These are phyloP conservation scores for Tupaia chinensis DNA, from an alignment of 2,113 vertebrate genomes.

Conservation along the genomic window DNA sequence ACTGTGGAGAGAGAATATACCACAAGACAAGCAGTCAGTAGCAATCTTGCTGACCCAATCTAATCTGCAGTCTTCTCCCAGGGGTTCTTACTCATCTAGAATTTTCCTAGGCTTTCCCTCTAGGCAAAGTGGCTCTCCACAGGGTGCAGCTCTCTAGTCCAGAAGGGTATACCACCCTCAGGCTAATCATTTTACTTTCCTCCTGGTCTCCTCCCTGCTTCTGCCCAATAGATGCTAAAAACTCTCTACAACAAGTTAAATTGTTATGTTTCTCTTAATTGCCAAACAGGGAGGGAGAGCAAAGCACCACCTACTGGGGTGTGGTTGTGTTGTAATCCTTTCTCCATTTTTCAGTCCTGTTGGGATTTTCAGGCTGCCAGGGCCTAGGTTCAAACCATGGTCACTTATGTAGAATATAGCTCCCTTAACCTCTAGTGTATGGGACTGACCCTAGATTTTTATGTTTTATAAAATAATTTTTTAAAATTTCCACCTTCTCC, in stretches of 20 bases:
- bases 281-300: too few species aligned
- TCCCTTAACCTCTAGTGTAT: too few species aligned
- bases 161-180: not conserved
- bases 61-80: not conserved
- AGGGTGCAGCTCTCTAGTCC: too few species aligned
- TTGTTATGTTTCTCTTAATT: slow-evolving; percentile 33
- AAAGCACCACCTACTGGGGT: too few species aligned
- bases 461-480: not conserved
- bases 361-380: too few species aligned
- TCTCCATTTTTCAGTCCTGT: too few species aligned
- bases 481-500: not conserved
- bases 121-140: not conserved
- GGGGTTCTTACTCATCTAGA: not conserved
- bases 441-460: too few species aligned
- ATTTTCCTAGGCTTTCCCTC: not conserved
- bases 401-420: too few species aligned
- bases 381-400: too few species aligned
- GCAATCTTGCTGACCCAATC: not conserved
- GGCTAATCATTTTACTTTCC: not conserved
- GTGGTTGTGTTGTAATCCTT: too few species aligned
- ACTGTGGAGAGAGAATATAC: not conserved
- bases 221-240: not conserved
- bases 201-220: not conserved
- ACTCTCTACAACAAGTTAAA: not conserved
- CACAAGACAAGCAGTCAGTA: not conserved